Base-by-base conservation (phyloP, 2,797 vertebrate species). In the Neoniphon sammara region DNA sequence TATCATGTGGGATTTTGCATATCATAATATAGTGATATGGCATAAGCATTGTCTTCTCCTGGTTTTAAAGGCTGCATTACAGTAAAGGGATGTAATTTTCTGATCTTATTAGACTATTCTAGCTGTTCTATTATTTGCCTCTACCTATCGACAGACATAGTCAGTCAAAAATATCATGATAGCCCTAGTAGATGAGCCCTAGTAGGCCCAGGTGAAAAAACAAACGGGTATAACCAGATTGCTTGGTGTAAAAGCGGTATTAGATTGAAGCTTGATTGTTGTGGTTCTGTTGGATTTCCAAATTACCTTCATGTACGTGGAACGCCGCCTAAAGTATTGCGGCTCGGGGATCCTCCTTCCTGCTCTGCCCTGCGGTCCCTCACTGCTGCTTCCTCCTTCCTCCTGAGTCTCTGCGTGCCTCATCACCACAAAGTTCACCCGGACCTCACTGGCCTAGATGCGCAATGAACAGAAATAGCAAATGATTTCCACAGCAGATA, bases 401-500 rank as follows among this genome's bases (percentile, higher is more conserved):
- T 96, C 96, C 50, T 56, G 84, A 1, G 81, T 15, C 21, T 97
- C 95, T 0, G 83, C 64, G 55, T 92, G 91, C 78, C 96, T 92
- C 93, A 97, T 93, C 64, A 97, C 95, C 68, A 97, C 95, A 80
- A 98, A 97, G 92, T 96, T 97, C 76, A 98, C 97, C 21, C 95
- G 92, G 55, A 95, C 93, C 85, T 97, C 97, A 15, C 96, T 97
- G 64, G 81, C 94, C 97, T 98, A 77, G 47, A 84, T 17, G 46
- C 42, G 60, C 23, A 60, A 70, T 21, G 68, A 7, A 20, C n/a
- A 50, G 9, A 0, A 62, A 52, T 52, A 52, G 2, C 0, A 47
- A 70, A 17, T 10, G 0, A n/a, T 52, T 34, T 14, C 5, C 5
- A 66, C 7, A 30, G 1, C 8, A 39, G 36, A 46, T 17, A 46